Conservation (phyloP, 2,888 invertebrate species). For the Stratiomys singularior region DNA sequence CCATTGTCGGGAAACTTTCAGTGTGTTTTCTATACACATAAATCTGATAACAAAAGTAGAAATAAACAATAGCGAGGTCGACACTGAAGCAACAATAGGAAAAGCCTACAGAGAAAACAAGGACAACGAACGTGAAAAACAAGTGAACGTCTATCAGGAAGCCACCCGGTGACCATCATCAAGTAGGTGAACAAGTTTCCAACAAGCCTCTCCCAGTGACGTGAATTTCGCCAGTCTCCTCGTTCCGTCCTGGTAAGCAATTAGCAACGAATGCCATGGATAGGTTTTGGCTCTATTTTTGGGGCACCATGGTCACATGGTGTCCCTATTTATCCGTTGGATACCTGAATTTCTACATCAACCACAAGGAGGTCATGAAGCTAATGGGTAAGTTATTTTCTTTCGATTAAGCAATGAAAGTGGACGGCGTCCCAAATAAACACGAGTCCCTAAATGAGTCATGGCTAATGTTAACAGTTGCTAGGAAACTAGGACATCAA, state of each 20-base stretch:
- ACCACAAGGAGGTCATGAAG: slow-evolving; percentile 82
- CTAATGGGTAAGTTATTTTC: slow-evolving; percentile 74
- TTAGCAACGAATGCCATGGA: slow-evolving; percentile 50
- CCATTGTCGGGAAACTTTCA: background rate
- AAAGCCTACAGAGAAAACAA: slow-evolving; percentile 2
- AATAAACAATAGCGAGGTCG: slow-evolving; percentile 11
- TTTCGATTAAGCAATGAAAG: slow-evolving; percentile 34
- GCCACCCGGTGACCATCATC: slow-evolving; percentile 5
- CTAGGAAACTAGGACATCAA: too few relatives aligned
- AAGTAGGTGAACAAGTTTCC: slow-evolving; percentile 16
- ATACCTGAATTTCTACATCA: slow-evolving; percentile 83
- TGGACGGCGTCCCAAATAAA: slow-evolving; percentile 11
- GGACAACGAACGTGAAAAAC: background rate
- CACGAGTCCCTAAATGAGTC: slow-evolving; percentile 1
- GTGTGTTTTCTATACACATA: background rate
- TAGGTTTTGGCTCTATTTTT: slow-evolving; percentile 51
- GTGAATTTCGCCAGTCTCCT: slow-evolving; percentile 1
- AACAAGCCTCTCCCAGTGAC: background rate
- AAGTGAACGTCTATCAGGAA: slow-evolving; percentile 24
- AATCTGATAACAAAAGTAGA: slow-evolving; percentile 38
- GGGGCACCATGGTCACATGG: slow-evolving; percentile 55
- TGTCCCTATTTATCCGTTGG: slow-evolving; percentile 69
- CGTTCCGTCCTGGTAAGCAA: slow-evolving; percentile 8
- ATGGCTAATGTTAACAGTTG: background rate
- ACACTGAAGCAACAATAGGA: background rate